Conservation (phyloP, 2,113 vertebrate species). For the Glaucomys volans region DNA sequence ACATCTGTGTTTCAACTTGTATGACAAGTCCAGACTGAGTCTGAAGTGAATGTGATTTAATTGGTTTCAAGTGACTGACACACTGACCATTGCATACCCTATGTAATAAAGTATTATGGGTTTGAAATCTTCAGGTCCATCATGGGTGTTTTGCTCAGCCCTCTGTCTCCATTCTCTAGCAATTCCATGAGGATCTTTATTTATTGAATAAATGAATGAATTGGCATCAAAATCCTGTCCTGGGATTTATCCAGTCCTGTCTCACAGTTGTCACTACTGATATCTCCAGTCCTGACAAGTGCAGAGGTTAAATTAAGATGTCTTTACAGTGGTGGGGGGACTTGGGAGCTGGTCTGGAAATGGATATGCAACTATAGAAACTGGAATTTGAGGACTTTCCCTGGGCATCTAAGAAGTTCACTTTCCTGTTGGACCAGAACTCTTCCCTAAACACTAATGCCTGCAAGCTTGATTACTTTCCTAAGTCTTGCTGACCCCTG, state of each 20-base stretch:
- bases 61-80: constrained; percentile 25
- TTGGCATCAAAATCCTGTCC: background rate
- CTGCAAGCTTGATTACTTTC: background rate
- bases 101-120: background rate
- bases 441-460: background rate
- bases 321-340: background rate
- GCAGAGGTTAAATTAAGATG: background rate
- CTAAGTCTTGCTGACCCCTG: background rate
- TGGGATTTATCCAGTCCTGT: background rate
- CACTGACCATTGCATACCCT: background rate
- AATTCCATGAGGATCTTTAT: background rate
- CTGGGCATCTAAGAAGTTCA: background rate
- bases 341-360: background rate
- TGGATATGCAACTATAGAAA: background rate
- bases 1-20: constrained; percentile 46
- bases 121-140: background rate
- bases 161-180: background rate
- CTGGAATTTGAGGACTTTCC: background rate
- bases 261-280: background rate
- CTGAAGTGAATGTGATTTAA: background rate
- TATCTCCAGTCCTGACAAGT: background rate
- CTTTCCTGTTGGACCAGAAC: background rate
- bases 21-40: background rate
- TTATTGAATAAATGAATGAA: background rate
- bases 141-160: background rate